Conservation (phyloP, 2,113 vertebrate genomes). For the Sinocyclocheilus grahami region DNA sequence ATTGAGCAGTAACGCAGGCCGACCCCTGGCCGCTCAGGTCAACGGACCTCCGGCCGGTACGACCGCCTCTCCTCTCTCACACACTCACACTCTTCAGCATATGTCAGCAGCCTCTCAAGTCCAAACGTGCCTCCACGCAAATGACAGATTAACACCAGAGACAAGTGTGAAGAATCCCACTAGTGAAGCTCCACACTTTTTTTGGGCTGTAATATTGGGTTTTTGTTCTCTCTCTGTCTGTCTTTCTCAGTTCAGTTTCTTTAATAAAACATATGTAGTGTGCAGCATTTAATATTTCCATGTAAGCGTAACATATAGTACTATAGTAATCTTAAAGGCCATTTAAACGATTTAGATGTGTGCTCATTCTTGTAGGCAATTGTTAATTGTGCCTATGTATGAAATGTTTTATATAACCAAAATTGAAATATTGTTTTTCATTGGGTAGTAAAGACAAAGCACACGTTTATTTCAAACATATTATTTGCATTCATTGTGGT, state of each 20-base stretch:
- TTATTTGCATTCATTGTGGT: background rate
- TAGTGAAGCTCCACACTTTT: background rate
- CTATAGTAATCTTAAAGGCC: background rate
- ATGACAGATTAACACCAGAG: conserved; percentile 33
- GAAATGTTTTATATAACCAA: background rate
- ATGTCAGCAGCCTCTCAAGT: conserved; percentile 20
- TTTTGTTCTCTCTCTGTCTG: background rate
- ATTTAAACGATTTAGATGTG: background rate
- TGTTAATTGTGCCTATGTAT: background rate
- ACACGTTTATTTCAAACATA: background rate
- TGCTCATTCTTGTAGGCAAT: background rate
- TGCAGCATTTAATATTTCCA: background rate
- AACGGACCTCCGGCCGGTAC: conserved; percentile 41
- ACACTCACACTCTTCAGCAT: background rate
- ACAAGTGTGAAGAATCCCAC: conserved; percentile 19
- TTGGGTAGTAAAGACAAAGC: background rate
- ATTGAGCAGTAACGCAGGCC: conserved; percentile 60
- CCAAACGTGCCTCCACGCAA: conserved; percentile 19
- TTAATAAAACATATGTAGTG: background rate
- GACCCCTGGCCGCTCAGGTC: conserved; percentile 70
- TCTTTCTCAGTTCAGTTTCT: background rate
- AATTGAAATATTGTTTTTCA: background rate
- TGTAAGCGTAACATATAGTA: background rate
- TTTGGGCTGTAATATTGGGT: background rate
- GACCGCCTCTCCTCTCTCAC: background rate